Evolutionary conservation across 2,888 invertebrate genomes (phyloP), one percentile per base, ranked within the genome.

Genomic region (Nephrocerus scutellatus): DNA sequence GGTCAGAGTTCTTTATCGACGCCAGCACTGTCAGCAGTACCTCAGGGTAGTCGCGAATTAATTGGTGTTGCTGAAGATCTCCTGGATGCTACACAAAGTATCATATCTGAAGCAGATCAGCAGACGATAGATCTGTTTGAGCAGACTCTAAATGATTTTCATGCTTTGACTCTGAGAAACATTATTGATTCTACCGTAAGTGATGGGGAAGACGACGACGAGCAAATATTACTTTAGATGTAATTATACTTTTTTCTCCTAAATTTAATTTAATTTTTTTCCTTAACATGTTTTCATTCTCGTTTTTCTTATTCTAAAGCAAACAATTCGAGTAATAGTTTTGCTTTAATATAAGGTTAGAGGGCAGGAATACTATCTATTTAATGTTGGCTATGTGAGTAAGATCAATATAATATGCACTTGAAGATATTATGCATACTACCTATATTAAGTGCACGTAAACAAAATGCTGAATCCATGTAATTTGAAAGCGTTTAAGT

Each of bases 101-200:
- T 62, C 13, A 62, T 62, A 41, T 47, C 50, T 19, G 59, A 58
- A 25, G 58, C 55, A 36, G 60, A 63, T 51, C 63, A 65, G 36
- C 62, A 59, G 23, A 63, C 63, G 22, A 62, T 63, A 42, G 64
- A 68, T 56, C 53, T 68, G 42, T 65, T 67, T 44, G 63, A 66
- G 49, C 64, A 65, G 48, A 67, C 68, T 19, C 48, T 68, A 35
- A 66, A 63, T 44, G 62, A 68, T 52, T 68, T 67, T 43, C 66
- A 68, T 44, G 59, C 61, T 21, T 51, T 68, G 28, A 62, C 63
- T 14, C 48, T 68, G 43, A 57, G 59, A 28, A 65, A 64, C 46
- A 60, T 65, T 44, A 55, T 53, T 21, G 64, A 67, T 40, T 60
- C 66, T 14, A 65, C 62, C 46, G 63, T 62, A 26, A 62, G 61